Evolutionary conservation across 2,888 invertebrate species (phyloP), one percentile per base, ranked within the genome.

Genomic region (Smittia aterrima): DNA sequence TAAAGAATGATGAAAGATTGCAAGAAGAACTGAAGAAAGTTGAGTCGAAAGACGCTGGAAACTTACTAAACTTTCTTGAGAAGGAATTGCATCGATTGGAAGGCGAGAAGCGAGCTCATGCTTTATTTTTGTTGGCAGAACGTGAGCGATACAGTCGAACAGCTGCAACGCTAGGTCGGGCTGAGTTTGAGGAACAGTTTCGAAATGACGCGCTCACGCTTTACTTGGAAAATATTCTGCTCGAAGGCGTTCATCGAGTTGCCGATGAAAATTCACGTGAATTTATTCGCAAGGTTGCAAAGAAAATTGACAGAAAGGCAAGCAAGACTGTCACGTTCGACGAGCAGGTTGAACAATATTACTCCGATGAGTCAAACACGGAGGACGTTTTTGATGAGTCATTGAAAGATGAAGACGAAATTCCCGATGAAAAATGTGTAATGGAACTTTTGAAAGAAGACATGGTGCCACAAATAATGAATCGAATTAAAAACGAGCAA

Each of bases 21-120:
- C 83, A 86, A 53, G 88, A 90, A 54, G 82, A 90, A 7, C 83
- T 92, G 22, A 87, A 88, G 75, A 87, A 88, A 75, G 83, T 93
- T 2, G 91, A 93, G 78, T 92, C 92, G 0, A 86, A 86, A 1
- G 88, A 90, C 0, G 86, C 93, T 9, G 88, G 91, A 0, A 89
- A 89, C 7, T 86, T 91, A 27, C 83, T 94, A 76, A 90, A 89
- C 78, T 90, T 89, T 80, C 83, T 95, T 16, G 89, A 89, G 80
- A 91, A 94, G 80, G 95, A 95, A 82, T 84, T 94, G 76, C 81
- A 87, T 11, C 85, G 93, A 11, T 83, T 95, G 1, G 86, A 90
- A 76, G 91, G 92, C 77, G 93, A 95, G 80, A 85, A 93, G 4
- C 86, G 89, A 75, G 88, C 91, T 13, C 93, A 95, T 78, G 92